phyloP scores from a whole-genome alignment of 2,888 invertebrate genomes.

The Gymnosoma rotundatum region DNA sequence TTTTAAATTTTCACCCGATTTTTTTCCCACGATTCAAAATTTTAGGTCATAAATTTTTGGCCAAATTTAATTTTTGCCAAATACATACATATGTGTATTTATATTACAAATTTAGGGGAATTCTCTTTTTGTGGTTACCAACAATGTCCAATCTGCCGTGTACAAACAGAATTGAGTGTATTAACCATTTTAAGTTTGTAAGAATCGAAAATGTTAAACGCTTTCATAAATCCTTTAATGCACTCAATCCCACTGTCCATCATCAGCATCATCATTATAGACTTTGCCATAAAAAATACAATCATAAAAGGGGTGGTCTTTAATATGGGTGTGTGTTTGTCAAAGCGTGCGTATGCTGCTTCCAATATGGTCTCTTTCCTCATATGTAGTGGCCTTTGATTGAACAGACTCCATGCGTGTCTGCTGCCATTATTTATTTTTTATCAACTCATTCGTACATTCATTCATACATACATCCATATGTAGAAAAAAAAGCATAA shows the following conservation, averaged over 20 bases:
- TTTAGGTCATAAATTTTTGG: too few species aligned
- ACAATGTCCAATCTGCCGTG: too few species aligned
- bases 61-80: too few species aligned
- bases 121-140: too few species aligned
- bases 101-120: too few species aligned
- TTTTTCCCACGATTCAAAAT: too few species aligned
- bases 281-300: conserved; percentile 27
- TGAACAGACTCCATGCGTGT: conserved; percentile 63
- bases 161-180: too few species aligned
- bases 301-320: conserved; percentile 68
- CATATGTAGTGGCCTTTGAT: conserved; percentile 31
- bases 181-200: too few species aligned
- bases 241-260: conserved; percentile 26
- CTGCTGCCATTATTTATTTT: conserved; percentile 62
- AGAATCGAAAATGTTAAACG: too few species aligned
- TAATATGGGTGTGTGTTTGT: conserved; percentile 45
- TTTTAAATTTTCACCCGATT: too few species aligned
- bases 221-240: not conserved
- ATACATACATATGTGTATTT: too few species aligned
- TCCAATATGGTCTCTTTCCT: conserved; percentile 33
- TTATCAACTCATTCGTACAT: conserved; percentile 61
- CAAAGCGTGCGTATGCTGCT: conserved; percentile 25
- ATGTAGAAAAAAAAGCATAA: conserved; percentile 55
- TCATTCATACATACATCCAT: not conserved
- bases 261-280: conserved; percentile 18